phyloP scores from a whole-genome alignment of 1,140 invertebrate species.

The Battus philenor region DNA sequence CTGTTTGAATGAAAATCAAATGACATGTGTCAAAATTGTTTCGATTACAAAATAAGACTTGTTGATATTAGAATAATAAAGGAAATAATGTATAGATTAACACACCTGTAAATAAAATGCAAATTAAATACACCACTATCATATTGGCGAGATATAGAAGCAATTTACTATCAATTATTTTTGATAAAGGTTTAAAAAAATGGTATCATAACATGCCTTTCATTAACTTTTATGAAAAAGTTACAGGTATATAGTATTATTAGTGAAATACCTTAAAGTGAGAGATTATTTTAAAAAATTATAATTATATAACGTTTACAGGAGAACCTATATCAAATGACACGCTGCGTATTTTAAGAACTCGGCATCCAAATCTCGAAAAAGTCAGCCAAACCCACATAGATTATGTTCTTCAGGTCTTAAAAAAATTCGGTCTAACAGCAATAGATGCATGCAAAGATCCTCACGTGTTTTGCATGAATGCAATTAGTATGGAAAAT shows the following conservation, averaged over 20 bases:
- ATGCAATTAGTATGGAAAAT: conserved; percentile 73
- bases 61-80: no score
- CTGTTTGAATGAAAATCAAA: no score
- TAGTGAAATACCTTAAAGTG: no score
- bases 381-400: conserved; percentile 36
- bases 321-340: conserved; percentile 29
- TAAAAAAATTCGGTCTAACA: conserved; percentile 54
- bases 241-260: conserved; percentile 32
- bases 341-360: conserved; percentile 30
- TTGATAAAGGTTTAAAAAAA: conserved; percentile 18
- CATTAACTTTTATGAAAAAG: conserved; percentile 37
- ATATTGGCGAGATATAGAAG: not conserved
- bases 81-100: no score
- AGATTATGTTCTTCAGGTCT: conserved; percentile 41
- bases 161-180: conserved; percentile 2
- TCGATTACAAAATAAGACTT: no score
- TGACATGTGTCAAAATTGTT: no score
- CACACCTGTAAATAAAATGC: no score
- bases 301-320: conserved; percentile 18
- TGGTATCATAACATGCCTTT: conserved; percentile 39
- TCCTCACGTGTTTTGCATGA: conserved; percentile 75
- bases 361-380: conserved; percentile 43
- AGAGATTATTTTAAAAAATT: not conserved
- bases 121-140: not conserved
- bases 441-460: conserved; percentile 64